Base-by-base conservation (phyloP, 2,888 invertebrate species). In the Epinotia bilunana region DNA sequence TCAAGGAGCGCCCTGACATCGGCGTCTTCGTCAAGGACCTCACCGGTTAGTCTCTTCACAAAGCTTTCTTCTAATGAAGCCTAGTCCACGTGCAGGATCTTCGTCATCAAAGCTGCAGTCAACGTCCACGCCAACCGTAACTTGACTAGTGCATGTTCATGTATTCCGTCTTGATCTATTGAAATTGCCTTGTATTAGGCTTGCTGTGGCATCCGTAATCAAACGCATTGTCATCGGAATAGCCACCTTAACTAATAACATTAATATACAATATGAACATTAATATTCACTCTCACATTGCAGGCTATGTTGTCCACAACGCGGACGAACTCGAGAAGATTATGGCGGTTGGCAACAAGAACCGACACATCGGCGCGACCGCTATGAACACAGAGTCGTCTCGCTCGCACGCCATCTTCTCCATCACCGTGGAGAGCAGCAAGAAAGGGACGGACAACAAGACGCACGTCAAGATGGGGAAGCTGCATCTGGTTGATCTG, bases 21-120 rank as follows among this genome's bases (percentile, higher is more conserved):
- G 99, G 99, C 3, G 99, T 99, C 5, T 99, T 99, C 88, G 99
- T 99, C 0, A 99, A 99, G 90, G 99, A 99, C 88, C 95, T 99
- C 18, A 98, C 98, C 73, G 98, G 98, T 93, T 3, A 28, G 23
- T 28, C 23, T 28, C 23, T 28, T 28, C 23, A 28, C 23, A 28
- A 28, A 28, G 20, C 20, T 20, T 28, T 28, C 23, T 28, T 28
- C 23, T 28, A 28, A 28, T 28, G 3, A 28, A 2, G 23, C 3
- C 23, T 28, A 28, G 23, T 28, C 23, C 23, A 28, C 23, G 23
- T 28, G 23, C 23, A 28, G 2, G 23, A 28, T 3, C 23, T 20
- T 28, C 23, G 23, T 28, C 23, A 28, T 28, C 3, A 28, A 28
- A 28, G 23, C 23, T 28, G 23, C 23, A 28, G 23, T 1, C 23